These are phyloP conservation scores for Syngnathus acus DNA, from an alignment of 2,797 vertebrate species.

Conservation along the genomic window DNA sequence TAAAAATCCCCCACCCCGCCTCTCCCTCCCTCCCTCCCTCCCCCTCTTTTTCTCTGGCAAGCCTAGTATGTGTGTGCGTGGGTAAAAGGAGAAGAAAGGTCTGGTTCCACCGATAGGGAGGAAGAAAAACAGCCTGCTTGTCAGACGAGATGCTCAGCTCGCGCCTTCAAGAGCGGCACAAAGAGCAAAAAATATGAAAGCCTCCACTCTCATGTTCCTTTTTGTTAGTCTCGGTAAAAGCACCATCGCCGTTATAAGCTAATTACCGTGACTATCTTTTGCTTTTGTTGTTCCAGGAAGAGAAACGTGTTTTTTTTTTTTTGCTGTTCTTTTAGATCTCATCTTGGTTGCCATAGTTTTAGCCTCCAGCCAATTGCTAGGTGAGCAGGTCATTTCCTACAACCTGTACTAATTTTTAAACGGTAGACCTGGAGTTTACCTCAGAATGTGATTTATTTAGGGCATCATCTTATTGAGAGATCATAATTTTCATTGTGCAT, in stretches of 20 bases:
- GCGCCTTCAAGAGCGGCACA: constrained; percentile 3
- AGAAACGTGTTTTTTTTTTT: background rate
- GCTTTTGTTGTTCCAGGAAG: background rate
- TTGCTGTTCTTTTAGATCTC: background rate
- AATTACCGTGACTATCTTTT: background rate
- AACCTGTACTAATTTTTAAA: background rate
- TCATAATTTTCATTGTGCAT: too few species aligned
- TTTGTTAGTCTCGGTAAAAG: constrained; percentile 26
- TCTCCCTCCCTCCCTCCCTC: too few species aligned
- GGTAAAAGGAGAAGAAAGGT: constrained; percentile 16
- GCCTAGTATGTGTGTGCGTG: background rate
- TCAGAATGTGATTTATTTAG: background rate
- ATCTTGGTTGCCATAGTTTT: background rate
- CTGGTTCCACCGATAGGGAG: constrained; percentile 28
- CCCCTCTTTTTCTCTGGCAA: background rate
- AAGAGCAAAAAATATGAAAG: constrained; percentile 11
- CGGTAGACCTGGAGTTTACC: background rate
- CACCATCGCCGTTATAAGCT: constrained; percentile 4
- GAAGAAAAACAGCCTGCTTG: constrained; percentile 22
- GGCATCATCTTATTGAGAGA: too few species aligned
- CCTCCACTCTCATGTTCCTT: constrained; percentile 13
- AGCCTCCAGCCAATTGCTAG: background rate
- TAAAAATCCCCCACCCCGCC: background rate
- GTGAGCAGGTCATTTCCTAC: background rate
- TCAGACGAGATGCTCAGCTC: constrained; percentile 9